Base-by-base conservation (phyloP, 2,888 invertebrate species). In the Brassicogethes aeneus region DNA sequence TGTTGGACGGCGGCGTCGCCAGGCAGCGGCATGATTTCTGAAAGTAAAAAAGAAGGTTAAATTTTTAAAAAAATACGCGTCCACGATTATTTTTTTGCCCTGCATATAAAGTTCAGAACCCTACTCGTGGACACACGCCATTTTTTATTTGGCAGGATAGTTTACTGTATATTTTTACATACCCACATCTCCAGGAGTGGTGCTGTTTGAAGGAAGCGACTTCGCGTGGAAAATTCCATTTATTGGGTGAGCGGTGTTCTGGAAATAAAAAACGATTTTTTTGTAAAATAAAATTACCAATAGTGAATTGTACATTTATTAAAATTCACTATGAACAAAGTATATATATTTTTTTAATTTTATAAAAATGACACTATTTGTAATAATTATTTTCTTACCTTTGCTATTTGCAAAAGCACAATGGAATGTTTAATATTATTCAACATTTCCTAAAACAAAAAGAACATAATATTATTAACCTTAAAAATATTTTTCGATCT, bases 371-470 rank as follows among this genome's bases (percentile, higher is more conserved):
- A n/a, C n/a, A n/a, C n/a, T n/a, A n/a, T n/a, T n/a, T n/a, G n/a
- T n/a, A n/a, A n/a, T n/a, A n/a, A n/a, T 38, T 23, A 29, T 43
- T 41, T 47, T 57, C 61, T 62, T 73, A 91, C 91, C 83, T 96
- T 96, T 55, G 95, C 92, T 67, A 96, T 95, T 79, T 97, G 96
- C 56, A 97, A 77, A 61, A 94, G 82, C 51, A 97, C 94, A 71
- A 97, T 97, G 60, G 95, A 90, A 77, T 97, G 96, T 73, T 97
- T 97, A 53, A 97, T 89, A 59, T 94, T 88, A 72, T 97, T 95
- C 68, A 97, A 77, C 85, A 96, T 90, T 47, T 80, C 82, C 85
- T 92, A 74, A 46, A 74, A 52, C 35, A 46, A 52, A 32, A 32
- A 32, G 12, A 8, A 32, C 32, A 32, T 65, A 63, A 58, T 31